phyloP scores from a whole-genome alignment of 2,888 invertebrate genomes.

The Andrena fulva region DNA sequence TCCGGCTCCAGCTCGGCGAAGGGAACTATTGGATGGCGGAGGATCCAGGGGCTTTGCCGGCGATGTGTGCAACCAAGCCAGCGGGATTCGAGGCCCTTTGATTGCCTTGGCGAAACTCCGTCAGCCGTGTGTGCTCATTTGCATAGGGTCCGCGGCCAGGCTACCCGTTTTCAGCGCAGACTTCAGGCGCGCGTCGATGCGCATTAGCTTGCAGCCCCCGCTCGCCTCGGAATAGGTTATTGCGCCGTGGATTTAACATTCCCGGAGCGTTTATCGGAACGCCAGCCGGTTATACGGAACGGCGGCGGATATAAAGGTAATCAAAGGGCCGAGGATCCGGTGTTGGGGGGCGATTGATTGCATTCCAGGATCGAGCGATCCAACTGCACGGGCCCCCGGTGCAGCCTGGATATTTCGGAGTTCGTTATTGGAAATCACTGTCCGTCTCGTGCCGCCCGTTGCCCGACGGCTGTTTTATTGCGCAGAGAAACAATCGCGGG shows the following conservation, averaged over 20 bases:
- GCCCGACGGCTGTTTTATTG: constrained; percentile 42
- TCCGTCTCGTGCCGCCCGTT: constrained; percentile 34
- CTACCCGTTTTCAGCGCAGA: constrained; percentile 56
- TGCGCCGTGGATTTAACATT: constrained; percentile 76
- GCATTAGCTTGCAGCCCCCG: constrained; percentile 53
- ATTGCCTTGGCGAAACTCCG: constrained; percentile 49
- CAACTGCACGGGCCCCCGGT: constrained; percentile 4
- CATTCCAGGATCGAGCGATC: constrained; percentile 41
- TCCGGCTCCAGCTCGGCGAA: too few relatives aligned
- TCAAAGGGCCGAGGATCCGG: constrained; percentile 66
- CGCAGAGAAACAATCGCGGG: constrained; percentile 38
- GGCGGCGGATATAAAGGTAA: constrained; percentile 66
- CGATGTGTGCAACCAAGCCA: background rate
- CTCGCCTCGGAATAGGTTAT: constrained; percentile 65
- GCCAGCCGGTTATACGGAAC: constrained; percentile 51
- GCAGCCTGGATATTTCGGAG: constrained; percentile 57
- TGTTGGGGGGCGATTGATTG: constrained; percentile 56
- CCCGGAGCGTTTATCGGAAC: constrained; percentile 68
- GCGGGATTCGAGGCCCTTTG: constrained; percentile 47
- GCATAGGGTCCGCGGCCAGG: constrained; percentile 56
- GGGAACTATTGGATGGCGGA: constrained; percentile 19
- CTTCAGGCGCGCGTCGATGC: constrained; percentile 61
- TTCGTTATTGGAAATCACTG: constrained; percentile 70
- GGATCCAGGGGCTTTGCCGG: background rate
- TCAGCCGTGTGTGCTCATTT: constrained; percentile 62